A percentile compares a stretch with the other conserved stretches of the same genome.
phyloP scores from a whole-genome alignment of 92 coral and sea anemone genomes.

The Parazoanthus atlanticus region DNA sequence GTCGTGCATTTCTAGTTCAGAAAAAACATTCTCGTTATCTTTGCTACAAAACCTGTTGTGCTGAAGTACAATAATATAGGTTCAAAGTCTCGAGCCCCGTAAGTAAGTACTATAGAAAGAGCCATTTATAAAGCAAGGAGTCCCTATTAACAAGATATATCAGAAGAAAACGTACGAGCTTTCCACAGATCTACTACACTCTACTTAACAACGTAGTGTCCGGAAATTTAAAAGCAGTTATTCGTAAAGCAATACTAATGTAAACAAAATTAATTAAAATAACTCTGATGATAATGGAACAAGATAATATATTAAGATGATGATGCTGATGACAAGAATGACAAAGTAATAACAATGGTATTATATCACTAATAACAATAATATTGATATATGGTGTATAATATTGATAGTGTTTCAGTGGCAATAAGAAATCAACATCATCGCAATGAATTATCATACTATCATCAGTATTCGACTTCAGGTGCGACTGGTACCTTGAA shows the following conservation, averaged over 20 bases:
- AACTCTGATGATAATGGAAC: not conserved
- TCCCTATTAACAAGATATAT: not conserved
- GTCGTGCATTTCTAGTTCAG: slow-evolving; percentile 28
- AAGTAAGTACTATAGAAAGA: no score
- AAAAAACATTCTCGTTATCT: not conserved
- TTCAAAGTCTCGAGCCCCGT: not conserved
- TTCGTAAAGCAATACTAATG: no score
- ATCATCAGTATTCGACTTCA: no score
- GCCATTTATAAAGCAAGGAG: not conserved
- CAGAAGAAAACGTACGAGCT: not conserved
- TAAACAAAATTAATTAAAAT: no score
- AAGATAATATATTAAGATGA: not conserved
- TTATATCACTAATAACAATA: no score
- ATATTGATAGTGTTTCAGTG: no score
- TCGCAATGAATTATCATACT: not conserved
- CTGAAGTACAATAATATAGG: no score
- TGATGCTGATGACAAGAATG: not conserved
- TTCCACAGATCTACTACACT: not conserved
- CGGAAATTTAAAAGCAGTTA: no score
- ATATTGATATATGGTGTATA: no score
- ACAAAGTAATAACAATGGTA: not conserved
- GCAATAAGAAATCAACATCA: not conserved
- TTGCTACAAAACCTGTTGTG: not conserved
- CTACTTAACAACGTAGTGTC: no score
- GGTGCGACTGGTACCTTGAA: slow-evolving; percentile 25